A percentile compares a stretch with the other conserved stretches of the same genome.
phyloP scores from a whole-genome alignment of 2,888 invertebrate genomes.

The Stegophylla sp. region DNA sequence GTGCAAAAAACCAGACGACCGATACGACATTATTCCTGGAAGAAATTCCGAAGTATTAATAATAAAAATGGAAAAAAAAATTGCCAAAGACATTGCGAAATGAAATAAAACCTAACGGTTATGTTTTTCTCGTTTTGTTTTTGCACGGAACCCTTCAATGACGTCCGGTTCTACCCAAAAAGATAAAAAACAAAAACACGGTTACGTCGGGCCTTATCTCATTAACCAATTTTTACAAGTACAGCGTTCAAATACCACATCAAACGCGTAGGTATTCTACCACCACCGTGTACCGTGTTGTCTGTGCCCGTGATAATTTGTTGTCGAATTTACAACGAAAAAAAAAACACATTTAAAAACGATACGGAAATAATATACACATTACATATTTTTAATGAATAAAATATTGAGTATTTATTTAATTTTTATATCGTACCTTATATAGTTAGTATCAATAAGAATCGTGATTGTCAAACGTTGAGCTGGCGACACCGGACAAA shows the following conservation, averaged over 20 bases:
- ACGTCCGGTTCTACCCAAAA: no score
- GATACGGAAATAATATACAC: neutral
- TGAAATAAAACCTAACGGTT: no score
- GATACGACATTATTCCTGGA: no score
- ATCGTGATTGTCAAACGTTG: neutral
- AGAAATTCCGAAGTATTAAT: no score
- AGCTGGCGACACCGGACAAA: neutral
- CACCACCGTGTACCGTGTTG: neutral
- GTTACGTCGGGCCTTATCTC: no score
- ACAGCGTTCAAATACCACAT: neutral
- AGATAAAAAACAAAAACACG: no score
- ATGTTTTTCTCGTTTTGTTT: no score
- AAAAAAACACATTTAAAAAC: neutral
- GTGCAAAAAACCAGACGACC: no score
- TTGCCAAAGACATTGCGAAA: no score
- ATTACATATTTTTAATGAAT: neutral
- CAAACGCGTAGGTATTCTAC: neutral
- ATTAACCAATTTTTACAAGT: no score
- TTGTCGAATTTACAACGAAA: neutral
- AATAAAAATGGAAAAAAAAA: no score
- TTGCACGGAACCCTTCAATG: no score
- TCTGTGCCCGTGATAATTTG: neutral
- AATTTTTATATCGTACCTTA: conserved; percentile 1
- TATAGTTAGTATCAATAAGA: conserved; percentile 16
- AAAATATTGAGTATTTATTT: neutral